Percentiles rank a stretch among this genome's conserved stretches.
These are phyloP conservation scores for Orthonevra nobilis DNA, from an alignment of 2,888 invertebrate species.

Conservation along the genomic window DNA sequence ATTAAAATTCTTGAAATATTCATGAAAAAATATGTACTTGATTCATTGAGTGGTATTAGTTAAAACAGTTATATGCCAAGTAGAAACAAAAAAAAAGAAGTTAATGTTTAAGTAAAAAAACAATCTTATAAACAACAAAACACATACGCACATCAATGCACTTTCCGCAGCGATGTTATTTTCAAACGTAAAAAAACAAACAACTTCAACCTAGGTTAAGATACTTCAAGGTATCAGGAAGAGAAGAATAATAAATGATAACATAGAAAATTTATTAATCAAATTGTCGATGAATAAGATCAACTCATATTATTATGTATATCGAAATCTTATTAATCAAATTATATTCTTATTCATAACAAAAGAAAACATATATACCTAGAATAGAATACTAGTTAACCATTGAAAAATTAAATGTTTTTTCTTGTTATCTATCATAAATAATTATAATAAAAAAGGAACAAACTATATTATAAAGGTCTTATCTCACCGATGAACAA, in stretches of 20 bases:
- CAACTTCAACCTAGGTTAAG: conserved; percentile 58
- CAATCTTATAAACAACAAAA: conserved; percentile 18
- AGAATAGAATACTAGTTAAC: conserved; percentile 58
- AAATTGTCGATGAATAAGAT: conserved; percentile 40
- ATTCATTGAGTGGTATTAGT: conserved; percentile 50
- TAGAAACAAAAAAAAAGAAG: conserved; percentile 22
- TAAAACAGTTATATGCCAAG: conserved; percentile 53
- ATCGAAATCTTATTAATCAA: conserved; percentile 53
- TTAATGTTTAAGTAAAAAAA: conserved; percentile 41
- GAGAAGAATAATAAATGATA: too few relatives aligned
- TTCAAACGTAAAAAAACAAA: conserved; percentile 16
- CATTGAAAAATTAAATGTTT: conserved; percentile 61
- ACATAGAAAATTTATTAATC: conserved; percentile 23
- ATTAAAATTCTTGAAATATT: conserved; percentile 41
- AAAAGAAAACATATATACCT: conserved; percentile 30
- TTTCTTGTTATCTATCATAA: conserved; percentile 67
- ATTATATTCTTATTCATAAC: conserved; percentile 36
- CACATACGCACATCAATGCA: conserved; percentile 38
- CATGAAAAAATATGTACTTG: conserved; percentile 24
- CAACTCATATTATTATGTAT: conserved; percentile 37
- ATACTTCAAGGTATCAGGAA: conserved; percentile 70
- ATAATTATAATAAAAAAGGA: conserved; percentile 10
- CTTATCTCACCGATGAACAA: conserved; percentile 63
- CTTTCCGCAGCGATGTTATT: conserved; percentile 44
- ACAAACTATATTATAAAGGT: conserved; percentile 34